Conservation (phyloP, 2,888 invertebrate genomes). For the Litoditis marina region DNA sequence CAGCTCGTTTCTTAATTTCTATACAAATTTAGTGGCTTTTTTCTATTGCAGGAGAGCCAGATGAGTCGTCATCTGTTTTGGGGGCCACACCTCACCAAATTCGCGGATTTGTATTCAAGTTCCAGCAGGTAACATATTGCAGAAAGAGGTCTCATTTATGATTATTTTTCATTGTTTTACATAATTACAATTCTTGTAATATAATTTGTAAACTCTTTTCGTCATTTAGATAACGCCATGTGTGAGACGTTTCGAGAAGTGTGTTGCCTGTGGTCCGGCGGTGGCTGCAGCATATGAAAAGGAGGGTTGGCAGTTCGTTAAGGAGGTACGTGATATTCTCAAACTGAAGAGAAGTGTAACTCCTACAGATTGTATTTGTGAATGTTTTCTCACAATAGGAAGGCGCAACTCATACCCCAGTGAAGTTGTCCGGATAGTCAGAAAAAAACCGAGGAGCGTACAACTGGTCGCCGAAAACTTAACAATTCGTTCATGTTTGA, state of each 20-base stretch:
- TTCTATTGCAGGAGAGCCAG: constrained; percentile 8
- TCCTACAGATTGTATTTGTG: constrained; percentile 10
- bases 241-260: constrained; percentile 80
- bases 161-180: neutral
- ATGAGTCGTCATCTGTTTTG: constrained; percentile 35
- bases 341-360: neutral
- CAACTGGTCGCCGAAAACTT: no score
- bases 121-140: constrained; percentile 62
- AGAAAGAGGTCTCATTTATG: neutral
- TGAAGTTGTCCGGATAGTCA: no score
- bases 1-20: no score
- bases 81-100: constrained; percentile 68
- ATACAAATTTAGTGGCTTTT: no score
- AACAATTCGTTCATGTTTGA: no score
- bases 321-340: constrained; percentile 18
- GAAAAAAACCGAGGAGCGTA: no score
- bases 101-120: constrained; percentile 82
- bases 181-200: neutral
- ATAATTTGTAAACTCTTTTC: neutral
- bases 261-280: constrained; percentile 81
- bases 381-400: neutral
- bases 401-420: no score
- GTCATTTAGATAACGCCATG: constrained; percentile 75
- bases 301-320: constrained; percentile 47
- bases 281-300: constrained; percentile 57